phyloP scores from a whole-genome alignment of 1,140 invertebrate species.

The Gonatopus flavifemur region DNA sequence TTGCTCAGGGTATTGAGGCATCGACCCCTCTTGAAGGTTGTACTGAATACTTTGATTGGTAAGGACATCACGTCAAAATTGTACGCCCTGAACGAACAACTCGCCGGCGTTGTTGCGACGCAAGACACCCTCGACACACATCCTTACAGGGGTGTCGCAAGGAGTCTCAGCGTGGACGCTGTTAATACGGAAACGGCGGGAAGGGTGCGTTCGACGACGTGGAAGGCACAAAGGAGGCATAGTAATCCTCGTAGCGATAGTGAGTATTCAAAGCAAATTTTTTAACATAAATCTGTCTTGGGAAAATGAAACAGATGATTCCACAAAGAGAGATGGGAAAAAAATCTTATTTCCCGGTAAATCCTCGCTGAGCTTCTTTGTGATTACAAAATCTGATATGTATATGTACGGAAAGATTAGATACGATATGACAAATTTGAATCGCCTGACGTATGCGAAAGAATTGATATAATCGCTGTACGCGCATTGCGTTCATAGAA shows the following conservation, averaged over 20 bases:
- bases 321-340: too few relatives aligned
- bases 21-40: constrained; percentile 70
- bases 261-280: too few relatives aligned
- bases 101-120: constrained; percentile 55
- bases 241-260: constrained; percentile 52
- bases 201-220: constrained; percentile 68
- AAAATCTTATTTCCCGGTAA: too few relatives aligned
- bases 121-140: constrained; percentile 40
- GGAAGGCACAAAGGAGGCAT: constrained; percentile 57
- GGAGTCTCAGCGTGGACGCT: constrained; percentile 76
- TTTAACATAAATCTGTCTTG: too few relatives aligned
- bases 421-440: too few relatives aligned
- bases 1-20: constrained; percentile 72
- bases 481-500: too few relatives aligned
- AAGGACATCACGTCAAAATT: constrained; percentile 86
- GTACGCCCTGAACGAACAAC: constrained; percentile 77
- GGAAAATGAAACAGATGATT: too few relatives aligned
- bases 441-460: too few relatives aligned
- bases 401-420: too few relatives aligned
- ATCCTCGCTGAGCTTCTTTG: too few relatives aligned
- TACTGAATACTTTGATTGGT: constrained; percentile 78
- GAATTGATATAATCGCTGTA: too few relatives aligned
- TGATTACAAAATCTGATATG: too few relatives aligned
- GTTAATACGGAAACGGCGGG: constrained; percentile 76
- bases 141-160: constrained; percentile 59